Conservation (phyloP, 2,113 vertebrate species). For the Rallus limicola region DNA sequence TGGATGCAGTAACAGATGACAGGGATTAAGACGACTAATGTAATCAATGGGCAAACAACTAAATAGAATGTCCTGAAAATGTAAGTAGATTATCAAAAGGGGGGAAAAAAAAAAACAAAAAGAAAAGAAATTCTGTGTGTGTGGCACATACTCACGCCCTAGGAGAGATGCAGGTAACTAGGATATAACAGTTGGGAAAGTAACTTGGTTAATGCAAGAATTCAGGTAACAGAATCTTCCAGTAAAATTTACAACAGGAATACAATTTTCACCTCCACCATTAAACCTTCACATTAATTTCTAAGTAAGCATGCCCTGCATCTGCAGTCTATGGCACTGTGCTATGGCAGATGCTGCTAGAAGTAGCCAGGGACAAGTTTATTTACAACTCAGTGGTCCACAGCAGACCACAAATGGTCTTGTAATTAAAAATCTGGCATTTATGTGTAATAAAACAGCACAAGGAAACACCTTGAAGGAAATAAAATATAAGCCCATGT, state of each 20-base stretch:
- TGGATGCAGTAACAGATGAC: conserved; percentile 29
- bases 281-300: background rate
- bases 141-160: background rate
- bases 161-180: background rate
- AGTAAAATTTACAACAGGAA: background rate
- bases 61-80: background rate
- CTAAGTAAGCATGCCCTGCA: background rate
- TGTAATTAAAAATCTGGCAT: background rate
- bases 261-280: background rate
- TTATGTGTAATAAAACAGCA: background rate
- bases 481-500: background rate
- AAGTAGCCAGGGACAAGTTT: background rate
- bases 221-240: background rate
- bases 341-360: background rate
- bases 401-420: background rate
- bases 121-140: background rate
- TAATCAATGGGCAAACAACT: conserved; percentile 28
- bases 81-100: background rate
- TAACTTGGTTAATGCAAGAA: background rate
- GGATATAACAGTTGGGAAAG: background rate
- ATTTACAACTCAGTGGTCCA: background rate
- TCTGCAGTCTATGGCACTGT: background rate
- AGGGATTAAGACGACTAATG: background rate
- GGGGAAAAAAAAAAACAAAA: background rate
- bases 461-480: background rate